Evolutionary conservation across 2,113 vertebrate species (phyloP).

Genomic region (Scomber japonicus): DNA sequence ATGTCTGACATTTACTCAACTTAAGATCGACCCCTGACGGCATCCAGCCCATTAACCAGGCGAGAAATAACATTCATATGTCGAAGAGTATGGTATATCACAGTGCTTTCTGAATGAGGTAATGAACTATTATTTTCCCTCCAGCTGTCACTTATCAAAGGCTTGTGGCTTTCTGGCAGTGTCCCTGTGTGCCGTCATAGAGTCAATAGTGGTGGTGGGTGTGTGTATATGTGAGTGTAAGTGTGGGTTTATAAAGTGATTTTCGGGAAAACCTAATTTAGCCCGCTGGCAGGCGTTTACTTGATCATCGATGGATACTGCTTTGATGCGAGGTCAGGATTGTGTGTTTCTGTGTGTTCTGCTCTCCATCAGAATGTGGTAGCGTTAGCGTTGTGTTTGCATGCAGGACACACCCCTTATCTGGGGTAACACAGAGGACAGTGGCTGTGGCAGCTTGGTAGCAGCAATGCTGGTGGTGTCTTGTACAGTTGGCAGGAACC

Average conservation of each 20-base stretch:
- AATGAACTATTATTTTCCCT: conserved; percentile 42
- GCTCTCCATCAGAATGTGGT: conserved; percentile 21
- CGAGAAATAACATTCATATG: conserved; percentile 40
- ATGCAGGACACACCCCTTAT: conserved; percentile 46
- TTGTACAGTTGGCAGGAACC: conserved; percentile 35
- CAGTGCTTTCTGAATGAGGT: conserved; percentile 28
- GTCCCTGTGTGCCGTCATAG: conserved; percentile 20
- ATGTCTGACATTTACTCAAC: conserved; percentile 44
- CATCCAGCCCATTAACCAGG: conserved; percentile 40
- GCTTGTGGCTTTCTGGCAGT: conserved; percentile 27
- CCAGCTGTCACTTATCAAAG: conserved; percentile 43
- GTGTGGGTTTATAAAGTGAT: background rate
- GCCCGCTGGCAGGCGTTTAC: background rate
- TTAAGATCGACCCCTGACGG: conserved; percentile 47
- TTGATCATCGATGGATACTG: conserved; percentile 13
- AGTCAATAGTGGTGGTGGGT: conserved; percentile 14
- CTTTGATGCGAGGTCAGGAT: conserved; percentile 28
- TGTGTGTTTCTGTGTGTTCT: background rate
- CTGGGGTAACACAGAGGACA: conserved; percentile 49
- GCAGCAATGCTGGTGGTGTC: conserved; percentile 2
- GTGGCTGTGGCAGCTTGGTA: conserved; percentile 53
- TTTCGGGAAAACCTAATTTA: conserved; percentile 46
- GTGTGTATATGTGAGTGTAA: background rate
- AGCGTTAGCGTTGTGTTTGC: conserved; percentile 27
- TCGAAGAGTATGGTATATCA: conserved; percentile 12